phyloP scores from a whole-genome alignment of 2,888 invertebrate genomes.

The Vesta saturnalis region DNA sequence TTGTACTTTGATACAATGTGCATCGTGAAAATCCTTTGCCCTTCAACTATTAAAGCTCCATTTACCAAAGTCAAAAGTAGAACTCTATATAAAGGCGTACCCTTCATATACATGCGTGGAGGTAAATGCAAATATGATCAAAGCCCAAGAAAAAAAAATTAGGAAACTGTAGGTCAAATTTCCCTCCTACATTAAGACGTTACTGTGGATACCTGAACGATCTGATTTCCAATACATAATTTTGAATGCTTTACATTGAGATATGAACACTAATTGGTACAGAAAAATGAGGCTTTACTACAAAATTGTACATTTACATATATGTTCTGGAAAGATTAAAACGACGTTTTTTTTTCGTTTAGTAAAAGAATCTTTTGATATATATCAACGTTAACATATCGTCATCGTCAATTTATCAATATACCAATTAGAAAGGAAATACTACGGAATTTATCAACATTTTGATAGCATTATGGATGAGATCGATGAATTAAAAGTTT shows the following conservation, averaged over 20 bases:
- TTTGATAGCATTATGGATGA: conserved; percentile 13
- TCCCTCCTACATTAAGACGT: conserved; percentile 9
- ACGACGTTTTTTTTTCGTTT: not conserved
- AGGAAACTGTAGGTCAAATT: conserved; percentile 24
- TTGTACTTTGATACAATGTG: conserved; percentile 3
- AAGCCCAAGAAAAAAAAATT: conserved; percentile 23
- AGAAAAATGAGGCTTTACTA: no score
- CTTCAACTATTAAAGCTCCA: conserved; percentile 13
- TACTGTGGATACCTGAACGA: conserved; percentile 9
- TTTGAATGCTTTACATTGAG: not conserved
- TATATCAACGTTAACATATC: not conserved
- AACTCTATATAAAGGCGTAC: conserved; percentile 21
- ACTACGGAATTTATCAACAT: conserved; percentile 4
- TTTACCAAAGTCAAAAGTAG: conserved; percentile 30
- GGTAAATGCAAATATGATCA: conserved; percentile 31
- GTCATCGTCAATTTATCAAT: conserved; percentile 5
- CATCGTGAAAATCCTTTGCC: conserved; percentile 26
- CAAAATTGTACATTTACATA: not conserved
- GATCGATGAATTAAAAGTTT: conserved; percentile 11
- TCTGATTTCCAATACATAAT: conserved; percentile 5
- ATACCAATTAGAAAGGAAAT: conserved; percentile 7
- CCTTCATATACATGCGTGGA: conserved; percentile 29
- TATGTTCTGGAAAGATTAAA: not conserved
- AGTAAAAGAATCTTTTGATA: not conserved
- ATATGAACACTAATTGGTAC: conserved; percentile 1